These are phyloP conservation scores for Muscina levida DNA, from an alignment of 2,888 invertebrate genomes.

Conservation along the genomic window DNA sequence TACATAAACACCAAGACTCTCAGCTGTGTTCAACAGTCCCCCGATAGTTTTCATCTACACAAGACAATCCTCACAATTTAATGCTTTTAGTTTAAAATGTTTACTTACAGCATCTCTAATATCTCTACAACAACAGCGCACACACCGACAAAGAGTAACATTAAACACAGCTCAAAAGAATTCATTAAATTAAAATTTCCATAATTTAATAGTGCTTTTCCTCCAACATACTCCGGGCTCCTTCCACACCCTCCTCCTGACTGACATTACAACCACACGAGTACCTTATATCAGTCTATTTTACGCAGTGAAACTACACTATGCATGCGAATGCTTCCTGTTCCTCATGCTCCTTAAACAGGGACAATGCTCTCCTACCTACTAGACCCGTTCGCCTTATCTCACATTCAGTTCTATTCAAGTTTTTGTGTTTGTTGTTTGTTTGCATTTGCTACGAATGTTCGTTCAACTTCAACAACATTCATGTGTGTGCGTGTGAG, in stretches of 20 bases:
- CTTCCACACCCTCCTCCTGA: not conserved
- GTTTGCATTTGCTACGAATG: conserved; percentile 38
- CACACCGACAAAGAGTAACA: too few species aligned
- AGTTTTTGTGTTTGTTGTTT: conserved; percentile 21
- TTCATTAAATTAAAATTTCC: conserved; percentile 28
- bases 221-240: too few species aligned
- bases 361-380: not conserved
- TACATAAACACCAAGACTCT: too few species aligned
- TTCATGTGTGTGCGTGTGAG: conserved; percentile 67
- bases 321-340: not conserved
- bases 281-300: not conserved
- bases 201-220: conserved; percentile 12
- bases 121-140: not conserved
- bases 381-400: not conserved
- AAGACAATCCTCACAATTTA: not conserved
- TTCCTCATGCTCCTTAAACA: not conserved
- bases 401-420: not conserved
- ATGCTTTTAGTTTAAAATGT: conserved; percentile 21
- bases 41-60: too few species aligned
- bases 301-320: not conserved
- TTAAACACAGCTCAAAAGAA: conserved; percentile 7
- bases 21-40: too few species aligned
- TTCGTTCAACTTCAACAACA: conserved; percentile 67
- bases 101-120: not conserved
- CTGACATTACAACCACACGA: conserved; percentile 5